Conservation (phyloP, 2,113 vertebrate species). For the Trachemys scripta region DNA sequence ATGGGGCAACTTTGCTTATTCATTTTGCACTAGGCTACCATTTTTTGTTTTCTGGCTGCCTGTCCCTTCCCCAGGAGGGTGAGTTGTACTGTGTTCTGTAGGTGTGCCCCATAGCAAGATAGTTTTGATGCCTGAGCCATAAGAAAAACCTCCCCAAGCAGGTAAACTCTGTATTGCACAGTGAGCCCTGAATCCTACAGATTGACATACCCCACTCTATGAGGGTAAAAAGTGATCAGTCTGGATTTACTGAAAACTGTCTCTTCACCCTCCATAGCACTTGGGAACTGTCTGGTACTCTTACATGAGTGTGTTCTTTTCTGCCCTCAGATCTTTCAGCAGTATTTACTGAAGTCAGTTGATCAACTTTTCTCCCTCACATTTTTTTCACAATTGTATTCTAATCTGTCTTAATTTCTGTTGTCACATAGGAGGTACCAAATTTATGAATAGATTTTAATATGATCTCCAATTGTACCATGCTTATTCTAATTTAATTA, state of each 20-base stretch:
- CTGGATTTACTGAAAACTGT: neutral
- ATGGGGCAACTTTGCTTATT: neutral
- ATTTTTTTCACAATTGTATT: neutral
- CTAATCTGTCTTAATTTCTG: conserved; percentile 36
- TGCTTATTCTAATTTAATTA: neutral
- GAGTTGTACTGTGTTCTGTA: neutral
- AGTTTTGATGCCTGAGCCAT: neutral
- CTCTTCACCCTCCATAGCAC: neutral
- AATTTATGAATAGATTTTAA: conserved; percentile 55
- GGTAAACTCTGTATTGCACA: neutral
- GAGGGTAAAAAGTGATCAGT: neutral
- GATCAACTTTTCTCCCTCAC: neutral
- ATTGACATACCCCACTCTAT: neutral
- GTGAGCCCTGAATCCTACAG: neutral
- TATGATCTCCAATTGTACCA: conserved; percentile 34
- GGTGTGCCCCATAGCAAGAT: neutral
- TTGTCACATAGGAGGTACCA: conserved; percentile 33
- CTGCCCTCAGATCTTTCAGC: neutral
- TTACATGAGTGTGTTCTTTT: neutral
- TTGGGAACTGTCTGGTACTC: neutral
- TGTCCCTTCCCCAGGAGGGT: neutral
- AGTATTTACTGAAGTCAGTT: neutral
- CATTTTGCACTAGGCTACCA: neutral
- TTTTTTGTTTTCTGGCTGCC: neutral
- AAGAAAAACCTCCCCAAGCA: neutral